Evolutionary conservation across 2,888 invertebrate genomes (phyloP), one percentile per base, ranked within the genome.

Genomic region (Amblyjoppa fuscipennis): DNA sequence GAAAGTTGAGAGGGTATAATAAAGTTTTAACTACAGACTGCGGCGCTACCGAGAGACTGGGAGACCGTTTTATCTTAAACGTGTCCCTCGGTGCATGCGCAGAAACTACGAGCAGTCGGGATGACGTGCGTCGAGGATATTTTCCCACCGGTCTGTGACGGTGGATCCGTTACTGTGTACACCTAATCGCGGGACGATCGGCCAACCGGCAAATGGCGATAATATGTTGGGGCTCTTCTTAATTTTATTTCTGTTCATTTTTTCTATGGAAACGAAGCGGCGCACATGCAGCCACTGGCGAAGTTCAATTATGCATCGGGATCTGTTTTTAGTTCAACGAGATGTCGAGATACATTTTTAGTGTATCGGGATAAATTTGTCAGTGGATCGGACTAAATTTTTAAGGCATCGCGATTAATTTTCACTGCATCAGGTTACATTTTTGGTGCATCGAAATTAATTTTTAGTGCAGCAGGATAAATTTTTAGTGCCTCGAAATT

Each of bases 61-160:
- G 31, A 38, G 20, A 81, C 70, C 34, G 41, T 70, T 78, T 28
- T 25, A 59, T 64, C 34, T 25, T 49, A 77, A 61, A n/a, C 64
- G 34, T 16, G 16, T 16, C 9, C n/a, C 34, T 9, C 3, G 28
- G 13, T 3, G 11, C 28, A 28, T 59, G 28, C 13, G 28, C 11
- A 13, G 13, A 28, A 59, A 28, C 13, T 28, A 28, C 13, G 4
- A 25, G 28, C 59, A 25, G 56, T 56, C 25, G 56, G 28, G 45
- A 49, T 49, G 13, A 16, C n/a, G 64, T 7, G 34, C 11, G 16
- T 34, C 11, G 4, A 56, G 34, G 1, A 45, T 49, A 49, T 49
- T 49, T 74, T 74, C 7, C 7, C 45, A 49, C n/a, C n/a, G 31
- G 16, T 64, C 11, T 20, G 11, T 11, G 4, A 11, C 61, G 31